Conservation (phyloP, 2,113 vertebrate species). For the Rattus norvegicus region GRCr8 NC_086024.1:84099001-84099500, state of each 20-base stretch:
- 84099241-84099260: background rate
- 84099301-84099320: background rate
- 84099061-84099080: background rate
- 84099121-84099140: background rate
- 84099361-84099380: no score
- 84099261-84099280: conserved; percentile 35
- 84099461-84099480: no score
- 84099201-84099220: background rate
- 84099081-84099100: background rate
- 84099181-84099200: background rate
- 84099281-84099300: background rate
- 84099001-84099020: background rate
- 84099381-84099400: no score
- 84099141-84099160: background rate
- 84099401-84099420: no score
- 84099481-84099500: no score
- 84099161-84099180: background rate
- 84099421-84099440: no score
- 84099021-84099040: background rate
- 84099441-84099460: no score
- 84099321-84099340: no score
- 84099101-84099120: background rate
- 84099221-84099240: background rate
- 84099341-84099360: no score
- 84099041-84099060: conserved; percentile 5